phyloP scores from a whole-genome alignment of 1,140 invertebrate species.

The Hestina assimilis region DNA sequence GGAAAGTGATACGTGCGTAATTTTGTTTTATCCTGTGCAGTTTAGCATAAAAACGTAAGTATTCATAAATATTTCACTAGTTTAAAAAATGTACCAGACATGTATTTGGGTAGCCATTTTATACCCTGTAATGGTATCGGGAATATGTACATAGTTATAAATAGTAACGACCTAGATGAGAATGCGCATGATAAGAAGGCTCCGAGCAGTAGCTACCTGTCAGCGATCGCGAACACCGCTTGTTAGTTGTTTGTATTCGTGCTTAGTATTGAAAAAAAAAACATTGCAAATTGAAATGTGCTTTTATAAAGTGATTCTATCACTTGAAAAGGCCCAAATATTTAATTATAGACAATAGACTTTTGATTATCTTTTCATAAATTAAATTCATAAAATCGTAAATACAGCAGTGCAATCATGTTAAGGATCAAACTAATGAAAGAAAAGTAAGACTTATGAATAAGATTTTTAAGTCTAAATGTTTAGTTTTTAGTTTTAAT shows the following conservation, averaged over 20 bases:
- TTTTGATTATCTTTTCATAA: too few species aligned
- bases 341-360: too few species aligned
- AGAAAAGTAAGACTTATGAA: too few species aligned
- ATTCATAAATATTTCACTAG: slow-evolving; percentile 2
- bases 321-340: too few species aligned
- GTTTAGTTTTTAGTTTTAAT: too few species aligned
- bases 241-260: neutral
- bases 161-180: slow-evolving; percentile 34
- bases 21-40: slow-evolving; percentile 7
- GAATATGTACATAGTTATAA: slow-evolving; percentile 21
- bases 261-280: neutral
- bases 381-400: too few species aligned
- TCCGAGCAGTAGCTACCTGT: slow-evolving; percentile 13
- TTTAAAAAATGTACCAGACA: slow-evolving; percentile 11
- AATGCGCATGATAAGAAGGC: slow-evolving; percentile 44
- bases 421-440: too few species aligned
- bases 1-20: slow-evolving; percentile 22
- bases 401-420: too few species aligned
- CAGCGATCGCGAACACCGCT: slow-evolving; percentile 4
- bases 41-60: slow-evolving; percentile 21
- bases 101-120: slow-evolving; percentile 22
- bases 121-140: slow-evolving; percentile 9
- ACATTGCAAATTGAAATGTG: too few species aligned
- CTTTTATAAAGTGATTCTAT: too few species aligned
- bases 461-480: too few species aligned